These are phyloP conservation scores for Caenorhabditis plicata DNA, from an alignment of 2,888 invertebrate genomes.

Conservation along the genomic window DNA sequence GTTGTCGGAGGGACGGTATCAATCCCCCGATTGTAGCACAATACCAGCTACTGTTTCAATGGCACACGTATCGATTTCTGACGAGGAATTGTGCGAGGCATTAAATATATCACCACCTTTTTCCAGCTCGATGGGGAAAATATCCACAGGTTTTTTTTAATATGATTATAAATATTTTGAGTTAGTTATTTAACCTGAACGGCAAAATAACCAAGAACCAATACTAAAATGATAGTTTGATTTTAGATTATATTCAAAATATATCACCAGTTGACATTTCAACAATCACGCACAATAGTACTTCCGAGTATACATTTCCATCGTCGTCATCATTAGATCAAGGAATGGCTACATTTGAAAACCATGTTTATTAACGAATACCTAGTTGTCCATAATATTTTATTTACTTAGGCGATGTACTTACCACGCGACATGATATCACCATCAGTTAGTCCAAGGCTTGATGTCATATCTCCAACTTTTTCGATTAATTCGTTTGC, in stretches of 20 bases:
- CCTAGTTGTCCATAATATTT: background rate
- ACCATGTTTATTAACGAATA: background rate
- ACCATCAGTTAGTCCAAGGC: background rate
- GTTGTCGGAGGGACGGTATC: conserved; percentile 11
- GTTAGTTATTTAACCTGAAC: background rate
- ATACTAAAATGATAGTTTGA: background rate
- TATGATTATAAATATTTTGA: background rate
- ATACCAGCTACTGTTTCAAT: background rate
- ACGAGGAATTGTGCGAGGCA: conserved; percentile 24
- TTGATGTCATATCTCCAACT: conserved; percentile 15
- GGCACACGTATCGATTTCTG: conserved; percentile 21
- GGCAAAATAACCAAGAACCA: background rate
- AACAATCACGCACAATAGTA: background rate
- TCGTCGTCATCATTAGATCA: conserved; percentile 8
- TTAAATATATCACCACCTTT: conserved; percentile 20
- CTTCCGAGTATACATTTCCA: conserved; percentile 15
- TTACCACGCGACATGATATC: conserved; percentile 1
- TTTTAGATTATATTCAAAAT: background rate
- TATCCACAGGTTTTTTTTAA: background rate
- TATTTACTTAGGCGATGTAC: background rate
- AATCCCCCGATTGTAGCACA: background rate
- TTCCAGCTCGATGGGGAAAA: background rate
- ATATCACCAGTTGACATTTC: background rate
- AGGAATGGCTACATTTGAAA: background rate
- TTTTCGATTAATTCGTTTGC: conserved; percentile 29